These are phyloP conservation scores for Epinephelus cyanopodus DNA, from an alignment of 2,113 vertebrate genomes.

Conservation along the genomic window DNA sequence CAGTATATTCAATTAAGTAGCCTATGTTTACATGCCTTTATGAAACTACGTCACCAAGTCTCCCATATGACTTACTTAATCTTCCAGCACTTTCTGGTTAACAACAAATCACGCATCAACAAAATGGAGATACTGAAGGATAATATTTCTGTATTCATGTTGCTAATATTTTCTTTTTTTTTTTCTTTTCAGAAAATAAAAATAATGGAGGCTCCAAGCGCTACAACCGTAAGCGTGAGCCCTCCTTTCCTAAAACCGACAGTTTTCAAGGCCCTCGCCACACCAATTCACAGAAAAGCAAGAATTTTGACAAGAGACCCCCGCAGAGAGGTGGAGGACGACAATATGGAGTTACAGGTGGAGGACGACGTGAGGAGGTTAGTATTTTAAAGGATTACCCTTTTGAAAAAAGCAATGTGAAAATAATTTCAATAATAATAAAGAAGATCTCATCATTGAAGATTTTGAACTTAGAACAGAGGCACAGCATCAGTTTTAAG, in stretches of 20 bases:
- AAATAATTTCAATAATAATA: not conserved
- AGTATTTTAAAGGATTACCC: slow-evolving; percentile 36
- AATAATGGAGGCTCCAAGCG: slow-evolving; percentile 93
- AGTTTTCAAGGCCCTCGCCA: slow-evolving; percentile 91
- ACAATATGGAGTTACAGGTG: slow-evolving; percentile 91
- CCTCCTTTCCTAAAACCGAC: slow-evolving; percentile 93
- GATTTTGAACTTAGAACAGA: not conserved
- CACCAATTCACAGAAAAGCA: slow-evolving; percentile 99
- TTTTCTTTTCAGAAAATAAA: slow-evolving; percentile 90
- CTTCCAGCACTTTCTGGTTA: not conserved
- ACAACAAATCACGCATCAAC: not conserved
- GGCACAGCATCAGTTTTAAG: not conserved
- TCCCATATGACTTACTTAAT: not conserved
- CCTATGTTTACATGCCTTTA: too few species aligned
- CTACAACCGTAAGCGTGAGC: slow-evolving; percentile 95
- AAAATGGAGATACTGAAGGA: not conserved
- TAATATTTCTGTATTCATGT: not conserved
- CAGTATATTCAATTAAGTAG: too few species aligned
- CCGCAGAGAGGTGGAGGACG: slow-evolving; percentile 91
- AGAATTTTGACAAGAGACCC: slow-evolving; percentile 99
- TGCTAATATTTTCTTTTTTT: not conserved
- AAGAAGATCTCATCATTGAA: not conserved
- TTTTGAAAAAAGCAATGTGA: not conserved
- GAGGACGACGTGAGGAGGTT: slow-evolving; percentile 99
- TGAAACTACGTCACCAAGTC: fast-evolving